Percentiles rank a stretch among this genome's conserved stretches.
Conservation (phyloP, 2,888 invertebrate genomes). For the Dorcus hopei region DNA sequence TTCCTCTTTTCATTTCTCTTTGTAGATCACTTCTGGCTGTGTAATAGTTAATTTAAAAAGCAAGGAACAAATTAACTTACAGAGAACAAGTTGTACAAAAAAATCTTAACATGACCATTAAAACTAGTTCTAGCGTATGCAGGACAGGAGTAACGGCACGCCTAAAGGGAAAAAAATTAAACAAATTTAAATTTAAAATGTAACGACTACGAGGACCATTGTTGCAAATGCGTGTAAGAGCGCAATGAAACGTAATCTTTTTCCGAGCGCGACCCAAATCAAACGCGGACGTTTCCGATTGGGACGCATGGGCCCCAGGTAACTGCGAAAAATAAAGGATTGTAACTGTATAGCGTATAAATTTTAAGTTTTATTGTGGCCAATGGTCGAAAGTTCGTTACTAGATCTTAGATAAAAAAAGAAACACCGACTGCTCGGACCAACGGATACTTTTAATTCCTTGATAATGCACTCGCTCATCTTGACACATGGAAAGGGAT, state of each 20-base stretch:
- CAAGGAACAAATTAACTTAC: too few relatives aligned
- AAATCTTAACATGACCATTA: too few relatives aligned
- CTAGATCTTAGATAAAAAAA: neutral
- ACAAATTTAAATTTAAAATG: slow-evolving; percentile 2
- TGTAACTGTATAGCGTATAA: slow-evolving; percentile 7
- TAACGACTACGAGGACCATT: neutral
- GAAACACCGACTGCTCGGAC: too few relatives aligned
- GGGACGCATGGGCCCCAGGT: neutral
- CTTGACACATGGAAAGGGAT: too few relatives aligned
- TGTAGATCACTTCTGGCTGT: too few relatives aligned
- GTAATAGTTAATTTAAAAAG: too few relatives aligned
- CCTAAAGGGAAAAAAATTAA: neutral
- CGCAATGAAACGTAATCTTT: slow-evolving; percentile 3
- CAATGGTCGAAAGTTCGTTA: slow-evolving; percentile 2
- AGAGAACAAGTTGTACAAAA: too few relatives aligned
- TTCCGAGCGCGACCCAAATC: slow-evolving; percentile 3
- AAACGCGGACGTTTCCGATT: slow-evolving; percentile 5
- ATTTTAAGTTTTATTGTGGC: slow-evolving; percentile 2
- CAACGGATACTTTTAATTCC: too few relatives aligned
- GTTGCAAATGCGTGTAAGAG: neutral
- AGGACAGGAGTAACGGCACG: neutral
- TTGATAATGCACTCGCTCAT: too few relatives aligned
- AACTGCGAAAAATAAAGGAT: neutral
- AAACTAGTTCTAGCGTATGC: too few relatives aligned
- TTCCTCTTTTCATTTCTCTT: too few relatives aligned